Base-by-base conservation (phyloP, 2,113 vertebrate genomes). In the Hippocampus barbouri region DNA sequence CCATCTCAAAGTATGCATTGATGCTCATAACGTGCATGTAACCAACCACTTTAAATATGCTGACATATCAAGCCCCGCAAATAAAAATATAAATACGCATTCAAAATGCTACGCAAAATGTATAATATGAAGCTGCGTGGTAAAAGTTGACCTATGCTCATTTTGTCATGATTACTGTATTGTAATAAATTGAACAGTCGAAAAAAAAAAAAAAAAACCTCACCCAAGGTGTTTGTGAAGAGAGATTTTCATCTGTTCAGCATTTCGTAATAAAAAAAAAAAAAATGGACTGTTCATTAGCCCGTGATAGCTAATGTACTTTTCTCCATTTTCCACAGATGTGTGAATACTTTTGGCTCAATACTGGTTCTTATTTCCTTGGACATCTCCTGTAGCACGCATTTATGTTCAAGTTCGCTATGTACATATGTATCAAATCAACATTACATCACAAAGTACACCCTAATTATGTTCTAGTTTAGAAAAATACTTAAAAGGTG, bases 21-120 rank as follows among this genome's bases (percentile, higher is more conserved):
- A 83, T 78, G 57, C 21, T 75, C 64, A 10, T 66, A 75, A 70
- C 6, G 72, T 73, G 79, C 79, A 80, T 51, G 59, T 76, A 40
- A 16, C 30, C 64, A n/a, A 45, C 63, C 41, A 25, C 10, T 65
- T 43, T 23, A 14, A 53, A 70, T 38, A 23, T 25, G 12, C 18
- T 34, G 59, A 60, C 25, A 30, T 18, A 30, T 16, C 6, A 54
- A 71, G 54, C 8, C 66, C 66, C 25, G 34, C 16, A 72, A 34
- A 71, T 72, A 45, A 62, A 71, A 47, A 71, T 27, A 62, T 66
- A 72, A 84, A 72, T 73, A 68, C 62, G 57, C 41, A 54, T 72
- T 74, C 27, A 71, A 78, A 68, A 62, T 34, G 73, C 30, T 25
- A 70, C 53, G 67, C 30, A 73, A 34, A 74, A 75, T 71, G 16